Evolutionary conservation across 2,113 vertebrate genomes (phyloP).

Genomic region (Clarias batrachus): DNA sequence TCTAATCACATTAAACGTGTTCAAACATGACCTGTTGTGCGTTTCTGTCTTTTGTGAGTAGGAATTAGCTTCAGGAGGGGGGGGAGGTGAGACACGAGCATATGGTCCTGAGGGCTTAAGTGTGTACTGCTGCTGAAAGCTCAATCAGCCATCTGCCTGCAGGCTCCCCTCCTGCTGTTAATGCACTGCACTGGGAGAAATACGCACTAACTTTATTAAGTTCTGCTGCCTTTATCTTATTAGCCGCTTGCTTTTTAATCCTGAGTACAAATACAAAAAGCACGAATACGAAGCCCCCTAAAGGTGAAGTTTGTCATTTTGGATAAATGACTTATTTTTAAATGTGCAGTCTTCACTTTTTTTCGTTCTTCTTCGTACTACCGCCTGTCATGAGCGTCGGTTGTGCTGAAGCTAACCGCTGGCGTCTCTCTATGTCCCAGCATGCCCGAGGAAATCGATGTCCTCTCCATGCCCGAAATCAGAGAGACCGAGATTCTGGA

Average conservation of each 20-base stretch:
- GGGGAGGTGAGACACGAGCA: not conserved
- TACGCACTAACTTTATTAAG: not conserved
- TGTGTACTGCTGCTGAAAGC: constrained; percentile 12
- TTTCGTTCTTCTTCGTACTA: not conserved
- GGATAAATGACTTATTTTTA: not conserved
- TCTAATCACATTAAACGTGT: not conserved
- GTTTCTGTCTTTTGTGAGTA: not conserved
- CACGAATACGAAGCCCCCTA: not conserved
- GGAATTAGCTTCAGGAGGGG: not conserved
- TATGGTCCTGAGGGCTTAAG: constrained; percentile 35
- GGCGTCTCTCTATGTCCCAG: not conserved
- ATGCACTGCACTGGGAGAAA: constrained; percentile 9
- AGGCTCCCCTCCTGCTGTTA: constrained; percentile 30
- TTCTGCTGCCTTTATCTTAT: not conserved
- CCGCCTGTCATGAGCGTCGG: not conserved
- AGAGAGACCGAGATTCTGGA: constrained; percentile 42
- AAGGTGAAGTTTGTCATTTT: not conserved
- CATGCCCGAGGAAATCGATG: not conserved
- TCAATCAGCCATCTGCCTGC: constrained; percentile 34
- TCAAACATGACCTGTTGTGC: not conserved
- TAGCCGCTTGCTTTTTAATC: not conserved
- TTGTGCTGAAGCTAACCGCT: not conserved
- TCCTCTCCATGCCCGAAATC: constrained; percentile 11
- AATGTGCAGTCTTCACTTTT: not conserved
- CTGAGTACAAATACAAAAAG: not conserved